Evolutionary conservation across 1,140 invertebrate genomes (phyloP).

Genomic region (Tetragonula clypearis): DNA sequence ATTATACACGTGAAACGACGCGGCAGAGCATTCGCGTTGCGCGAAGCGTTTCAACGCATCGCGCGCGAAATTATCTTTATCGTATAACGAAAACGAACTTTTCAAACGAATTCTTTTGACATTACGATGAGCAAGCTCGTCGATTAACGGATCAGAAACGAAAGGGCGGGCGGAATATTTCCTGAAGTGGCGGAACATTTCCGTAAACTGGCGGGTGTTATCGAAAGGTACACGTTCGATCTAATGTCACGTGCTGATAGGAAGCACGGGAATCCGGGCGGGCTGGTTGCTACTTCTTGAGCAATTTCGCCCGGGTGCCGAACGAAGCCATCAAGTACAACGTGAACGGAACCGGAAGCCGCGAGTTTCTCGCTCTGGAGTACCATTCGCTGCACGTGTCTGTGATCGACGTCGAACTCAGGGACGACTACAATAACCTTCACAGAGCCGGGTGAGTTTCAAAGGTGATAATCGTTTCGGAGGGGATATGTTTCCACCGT

Average conservation of each 20-base stretch:
- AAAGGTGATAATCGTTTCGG: conserved; percentile 42
- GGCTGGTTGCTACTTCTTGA: conserved; percentile 80
- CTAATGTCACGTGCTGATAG: conserved; percentile 65
- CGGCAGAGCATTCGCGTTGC: conserved; percentile 3
- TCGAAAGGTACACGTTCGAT: conserved; percentile 55
- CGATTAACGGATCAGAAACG: background rate
- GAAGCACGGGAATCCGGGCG: conserved; percentile 72
- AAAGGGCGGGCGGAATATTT: background rate
- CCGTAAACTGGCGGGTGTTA: conserved; percentile 41
- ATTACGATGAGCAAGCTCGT: background rate
- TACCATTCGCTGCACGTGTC: conserved; percentile 75
- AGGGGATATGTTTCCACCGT: conserved; percentile 23
- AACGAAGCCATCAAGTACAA: conserved; percentile 74
- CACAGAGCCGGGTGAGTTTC: conserved; percentile 71
- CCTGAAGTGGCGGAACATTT: conserved; percentile 30
- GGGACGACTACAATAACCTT: conserved; percentile 78
- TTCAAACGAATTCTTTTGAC: background rate
- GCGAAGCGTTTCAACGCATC: conserved; percentile 23
- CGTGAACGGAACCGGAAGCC: conserved; percentile 72
- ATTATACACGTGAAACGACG: conserved; percentile 21
- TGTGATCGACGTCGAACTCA: conserved; percentile 78
- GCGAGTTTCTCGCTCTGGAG: conserved; percentile 75
- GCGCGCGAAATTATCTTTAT: background rate
- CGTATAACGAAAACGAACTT: background rate
- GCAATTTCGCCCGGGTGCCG: conserved; percentile 78